Percentiles rank a stretch among this genome's conserved stretches.
phyloP scores from a whole-genome alignment of 2,113 vertebrate species.

The Myotis lucifugus region DNA sequence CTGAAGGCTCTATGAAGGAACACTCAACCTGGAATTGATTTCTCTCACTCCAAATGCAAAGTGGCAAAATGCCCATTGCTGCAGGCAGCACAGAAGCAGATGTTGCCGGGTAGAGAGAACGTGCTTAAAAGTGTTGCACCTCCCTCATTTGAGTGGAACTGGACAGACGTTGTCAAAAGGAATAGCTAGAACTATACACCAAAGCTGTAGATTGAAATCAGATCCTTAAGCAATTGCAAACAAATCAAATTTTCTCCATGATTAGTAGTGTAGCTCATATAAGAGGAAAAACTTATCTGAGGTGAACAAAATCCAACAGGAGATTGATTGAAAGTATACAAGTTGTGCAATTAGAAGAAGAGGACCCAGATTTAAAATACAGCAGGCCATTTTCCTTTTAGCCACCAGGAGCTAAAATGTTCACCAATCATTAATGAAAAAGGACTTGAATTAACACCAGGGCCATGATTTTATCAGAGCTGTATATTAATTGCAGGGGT shows the following conservation, averaged over 20 bases:
- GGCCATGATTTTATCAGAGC: not conserved
- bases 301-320: not conserved
- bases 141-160: not conserved
- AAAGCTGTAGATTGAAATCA: not conserved
- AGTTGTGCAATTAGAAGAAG: not conserved
- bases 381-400: not conserved
- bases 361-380: not conserved
- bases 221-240: not conserved
- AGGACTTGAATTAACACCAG: not conserved
- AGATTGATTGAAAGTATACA: not conserved
- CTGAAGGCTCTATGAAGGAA: not conserved
- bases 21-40: not conserved
- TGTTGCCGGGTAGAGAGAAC: not conserved
- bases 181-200: not conserved
- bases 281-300: not conserved
- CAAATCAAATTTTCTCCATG: not conserved
- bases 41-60: not conserved
- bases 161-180: not conserved
- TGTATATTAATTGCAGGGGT: not conserved
- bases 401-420: not conserved
- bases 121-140: not conserved
- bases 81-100: not conserved
- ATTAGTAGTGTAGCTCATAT: not conserved
- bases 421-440: not conserved
- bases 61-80: not conserved